Conservation (phyloP, 2,113 vertebrate genomes). For the Podiceps cristatus region DNA sequence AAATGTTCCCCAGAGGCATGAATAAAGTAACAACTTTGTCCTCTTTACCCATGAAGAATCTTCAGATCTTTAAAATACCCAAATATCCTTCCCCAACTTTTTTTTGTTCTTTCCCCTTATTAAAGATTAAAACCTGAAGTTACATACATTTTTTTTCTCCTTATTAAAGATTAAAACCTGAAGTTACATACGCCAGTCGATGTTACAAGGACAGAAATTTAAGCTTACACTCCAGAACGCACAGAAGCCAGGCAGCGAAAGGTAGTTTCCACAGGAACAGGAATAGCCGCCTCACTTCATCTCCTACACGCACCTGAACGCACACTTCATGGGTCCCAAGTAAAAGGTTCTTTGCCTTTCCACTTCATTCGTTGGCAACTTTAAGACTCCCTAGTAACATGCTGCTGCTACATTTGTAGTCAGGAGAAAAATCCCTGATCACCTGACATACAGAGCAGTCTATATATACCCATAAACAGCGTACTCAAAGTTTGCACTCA, state of each 20-base stretch:
- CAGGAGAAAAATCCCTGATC: not conserved
- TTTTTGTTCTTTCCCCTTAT: not conserved
- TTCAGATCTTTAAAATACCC: not conserved
- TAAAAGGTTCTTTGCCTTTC: not conserved
- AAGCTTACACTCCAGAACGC: not conserved
- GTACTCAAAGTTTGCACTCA: accelerated
- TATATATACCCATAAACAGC: accelerated
- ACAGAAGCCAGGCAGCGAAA: not conserved
- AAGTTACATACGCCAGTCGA: not conserved
- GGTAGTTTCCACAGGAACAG: not conserved
- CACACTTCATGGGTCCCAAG: not conserved
- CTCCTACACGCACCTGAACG: not conserved
- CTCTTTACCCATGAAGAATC: not conserved
- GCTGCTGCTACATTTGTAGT: not conserved
- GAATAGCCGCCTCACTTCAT: not conserved
- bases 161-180: not conserved
- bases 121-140: not conserved
- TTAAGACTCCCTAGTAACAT: not conserved
- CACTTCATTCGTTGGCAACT: not conserved
- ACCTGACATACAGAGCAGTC: not conserved
- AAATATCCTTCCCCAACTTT: not conserved
- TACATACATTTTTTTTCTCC: not conserved
- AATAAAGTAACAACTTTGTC: not conserved
- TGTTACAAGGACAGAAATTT: not conserved
- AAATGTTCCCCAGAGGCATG: not conserved